phyloP scores from a whole-genome alignment of 2,113 vertebrate species.

The Vulpes ferrilata region DNA sequence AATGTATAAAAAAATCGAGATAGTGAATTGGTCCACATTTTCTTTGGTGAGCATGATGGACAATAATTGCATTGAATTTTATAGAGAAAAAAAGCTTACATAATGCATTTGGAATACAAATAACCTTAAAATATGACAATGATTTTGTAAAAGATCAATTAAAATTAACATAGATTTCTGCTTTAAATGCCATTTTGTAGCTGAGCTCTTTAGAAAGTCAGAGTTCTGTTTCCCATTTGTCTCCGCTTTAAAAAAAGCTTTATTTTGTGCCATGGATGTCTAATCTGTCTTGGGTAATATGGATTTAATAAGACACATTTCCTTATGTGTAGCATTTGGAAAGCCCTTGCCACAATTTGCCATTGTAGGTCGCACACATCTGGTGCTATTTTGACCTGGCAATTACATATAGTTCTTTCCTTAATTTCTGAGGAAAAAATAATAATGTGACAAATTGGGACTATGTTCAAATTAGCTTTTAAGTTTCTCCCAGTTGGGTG shows the following conservation, averaged over 20 bases:
- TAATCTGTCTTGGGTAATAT: slow-evolving; percentile 18
- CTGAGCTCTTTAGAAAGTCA: neutral
- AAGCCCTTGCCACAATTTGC: slow-evolving; percentile 48
- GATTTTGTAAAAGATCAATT: neutral
- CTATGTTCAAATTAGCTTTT: slow-evolving; percentile 67
- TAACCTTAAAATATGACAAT: slow-evolving; percentile 51
- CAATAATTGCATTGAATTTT: slow-evolving; percentile 20
- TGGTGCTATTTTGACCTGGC: slow-evolving; percentile 69
- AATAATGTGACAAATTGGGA: slow-evolving; percentile 59
- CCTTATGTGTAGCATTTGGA: slow-evolving; percentile 29
- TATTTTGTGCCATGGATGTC: neutral
- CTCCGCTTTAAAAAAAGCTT: slow-evolving; percentile 26
- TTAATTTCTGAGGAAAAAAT: slow-evolving; percentile 65
- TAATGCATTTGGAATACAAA: slow-evolving; percentile 20
- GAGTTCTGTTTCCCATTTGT: slow-evolving; percentile 58
- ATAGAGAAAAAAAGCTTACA: neutral
- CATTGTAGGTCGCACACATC: slow-evolving; percentile 62
- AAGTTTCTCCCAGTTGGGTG: slow-evolving; percentile 60
- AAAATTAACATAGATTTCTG: slow-evolving; percentile 38
- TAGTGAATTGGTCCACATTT: neutral
- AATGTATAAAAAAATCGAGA: neutral
- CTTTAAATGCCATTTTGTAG: slow-evolving; percentile 56
- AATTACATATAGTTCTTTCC: slow-evolving; percentile 57
- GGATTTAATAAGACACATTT: slow-evolving; percentile 66
- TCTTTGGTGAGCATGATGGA: neutral